Evolutionary conservation across 2,797 vertebrate species (phyloP).

Genomic region (Anguilla marmorata): DNA sequence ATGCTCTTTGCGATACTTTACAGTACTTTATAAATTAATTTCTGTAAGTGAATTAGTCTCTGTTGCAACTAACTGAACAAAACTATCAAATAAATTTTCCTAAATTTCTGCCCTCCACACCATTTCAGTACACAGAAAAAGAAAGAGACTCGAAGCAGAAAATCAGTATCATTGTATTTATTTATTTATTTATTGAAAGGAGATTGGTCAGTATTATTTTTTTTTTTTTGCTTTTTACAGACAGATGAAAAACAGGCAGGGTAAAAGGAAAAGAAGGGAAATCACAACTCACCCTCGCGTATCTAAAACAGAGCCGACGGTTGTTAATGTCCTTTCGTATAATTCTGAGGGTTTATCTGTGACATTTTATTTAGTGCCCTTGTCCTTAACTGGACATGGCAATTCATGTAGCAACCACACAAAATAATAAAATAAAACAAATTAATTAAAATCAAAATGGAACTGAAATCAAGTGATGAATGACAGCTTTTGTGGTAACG

Average conservation of each 20-base stretch:
- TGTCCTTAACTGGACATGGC: background rate
- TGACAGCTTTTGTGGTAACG: conserved; percentile 29
- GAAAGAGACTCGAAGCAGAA: background rate
- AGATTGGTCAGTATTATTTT: background rate
- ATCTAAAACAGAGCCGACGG: background rate
- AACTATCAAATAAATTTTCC: background rate
- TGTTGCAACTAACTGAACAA: background rate
- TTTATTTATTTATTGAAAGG: conserved; percentile 3
- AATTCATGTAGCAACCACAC: background rate
- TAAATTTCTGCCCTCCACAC: background rate
- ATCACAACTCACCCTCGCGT: background rate
- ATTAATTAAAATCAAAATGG: background rate
- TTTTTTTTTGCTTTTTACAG: background rate
- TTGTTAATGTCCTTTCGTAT: background rate
- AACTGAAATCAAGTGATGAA: conserved; percentile 13
- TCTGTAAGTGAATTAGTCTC: background rate
- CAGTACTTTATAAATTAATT: background rate
- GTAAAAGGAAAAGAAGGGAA: background rate
- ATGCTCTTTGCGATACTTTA: background rate
- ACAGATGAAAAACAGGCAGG: background rate
- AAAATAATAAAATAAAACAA: background rate
- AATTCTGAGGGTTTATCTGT: background rate
- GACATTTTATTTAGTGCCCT: background rate
- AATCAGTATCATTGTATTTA: background rate
- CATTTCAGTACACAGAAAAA: background rate